Conservation (phyloP, 1,140 invertebrate genomes). For the Drosophila leontia region DNA sequence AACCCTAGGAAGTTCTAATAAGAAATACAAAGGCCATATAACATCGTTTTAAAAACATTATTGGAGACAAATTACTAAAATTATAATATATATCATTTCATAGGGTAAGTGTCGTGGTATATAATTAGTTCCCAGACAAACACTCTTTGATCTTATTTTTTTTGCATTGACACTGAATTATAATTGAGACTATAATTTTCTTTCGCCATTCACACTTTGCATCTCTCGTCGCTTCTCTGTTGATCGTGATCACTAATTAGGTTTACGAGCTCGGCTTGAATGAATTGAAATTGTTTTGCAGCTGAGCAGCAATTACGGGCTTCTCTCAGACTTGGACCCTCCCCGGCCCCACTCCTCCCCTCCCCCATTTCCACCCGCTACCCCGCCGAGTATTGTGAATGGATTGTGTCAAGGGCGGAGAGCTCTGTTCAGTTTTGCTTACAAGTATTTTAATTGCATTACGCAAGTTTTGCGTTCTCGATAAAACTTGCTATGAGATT, state of each 20-base stretch:
- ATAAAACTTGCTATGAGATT: conserved; percentile 41
- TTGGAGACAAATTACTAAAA: background rate
- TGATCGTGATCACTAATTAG: conserved; percentile 61
- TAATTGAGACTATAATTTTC: conserved; percentile 50
- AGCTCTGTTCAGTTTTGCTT: conserved; percentile 33
- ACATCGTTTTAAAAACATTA: background rate
- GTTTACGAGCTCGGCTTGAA: conserved; percentile 63
- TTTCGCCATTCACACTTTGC: conserved; percentile 21
- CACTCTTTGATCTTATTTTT: conserved; percentile 10
- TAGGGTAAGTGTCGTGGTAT: too few species aligned
- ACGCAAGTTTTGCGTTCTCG: conserved; percentile 66
- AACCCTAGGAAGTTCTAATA: background rate
- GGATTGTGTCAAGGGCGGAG: conserved; percentile 71
- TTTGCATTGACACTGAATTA: conserved; percentile 67
- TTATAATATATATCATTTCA: too few species aligned
- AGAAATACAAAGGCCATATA: fast-evolving
- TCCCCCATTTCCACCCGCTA: background rate
- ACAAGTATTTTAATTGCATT: conserved; percentile 68
- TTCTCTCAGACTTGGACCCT: conserved; percentile 20
- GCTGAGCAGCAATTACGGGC: conserved; percentile 49
- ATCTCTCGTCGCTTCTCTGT: conserved; percentile 13
- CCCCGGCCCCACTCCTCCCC: background rate
- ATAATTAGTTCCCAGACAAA: background rate
- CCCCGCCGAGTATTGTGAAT: conserved; percentile 16
- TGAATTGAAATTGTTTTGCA: conserved; percentile 77